These are phyloP conservation scores for Hanleya hanleyi DNA, from an alignment of 2,888 invertebrate genomes.

Conservation along the genomic window DNA sequence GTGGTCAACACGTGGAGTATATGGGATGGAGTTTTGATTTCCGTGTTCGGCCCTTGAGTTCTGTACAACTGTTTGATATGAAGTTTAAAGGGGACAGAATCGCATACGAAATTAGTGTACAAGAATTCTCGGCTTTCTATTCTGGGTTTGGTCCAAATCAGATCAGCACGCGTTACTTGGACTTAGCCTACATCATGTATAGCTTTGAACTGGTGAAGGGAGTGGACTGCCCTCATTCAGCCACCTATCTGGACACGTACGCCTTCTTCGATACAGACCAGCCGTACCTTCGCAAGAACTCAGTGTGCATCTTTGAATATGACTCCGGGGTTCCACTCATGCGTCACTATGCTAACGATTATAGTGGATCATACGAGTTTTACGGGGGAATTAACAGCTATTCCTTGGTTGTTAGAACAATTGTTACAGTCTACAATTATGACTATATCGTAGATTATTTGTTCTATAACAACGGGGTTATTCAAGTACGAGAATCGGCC, in stretches of 20 bases:
- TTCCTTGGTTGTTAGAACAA: constrained; percentile 55
- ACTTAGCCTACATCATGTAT: too few species aligned
- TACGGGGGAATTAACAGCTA: constrained; percentile 56
- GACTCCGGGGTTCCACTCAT: constrained; percentile 57
- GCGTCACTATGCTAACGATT: constrained; percentile 56
- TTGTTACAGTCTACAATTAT: constrained; percentile 64
- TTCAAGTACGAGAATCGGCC: constrained; percentile 60
- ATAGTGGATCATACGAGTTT: constrained; percentile 44
- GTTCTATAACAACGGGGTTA: constrained; percentile 61
- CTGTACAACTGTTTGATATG: constrained; percentile 59
- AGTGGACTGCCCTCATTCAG: too few species aligned
- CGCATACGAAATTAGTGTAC: constrained; percentile 67
- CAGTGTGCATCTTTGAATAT: constrained; percentile 67
- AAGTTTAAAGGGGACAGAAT: constrained; percentile 58
- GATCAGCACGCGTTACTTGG: constrained; percentile 55
- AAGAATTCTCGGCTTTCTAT: constrained; percentile 65
- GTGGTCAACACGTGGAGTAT: constrained; percentile 56
- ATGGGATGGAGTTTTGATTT: constrained; percentile 64
- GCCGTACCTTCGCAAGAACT: too few species aligned
- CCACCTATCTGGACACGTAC: constrained; percentile 64
- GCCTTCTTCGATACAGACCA: constrained; percentile 53
- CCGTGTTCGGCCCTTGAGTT: constrained; percentile 56
- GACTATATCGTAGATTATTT: constrained; percentile 66
- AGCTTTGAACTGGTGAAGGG: constrained; percentile 63
- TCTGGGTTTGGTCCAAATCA: constrained; percentile 59